A percentile compares a stretch with the other conserved stretches of the same genome.
Conservation (phyloP, 2,888 invertebrate species). For the Noctua fimbriata region DNA sequence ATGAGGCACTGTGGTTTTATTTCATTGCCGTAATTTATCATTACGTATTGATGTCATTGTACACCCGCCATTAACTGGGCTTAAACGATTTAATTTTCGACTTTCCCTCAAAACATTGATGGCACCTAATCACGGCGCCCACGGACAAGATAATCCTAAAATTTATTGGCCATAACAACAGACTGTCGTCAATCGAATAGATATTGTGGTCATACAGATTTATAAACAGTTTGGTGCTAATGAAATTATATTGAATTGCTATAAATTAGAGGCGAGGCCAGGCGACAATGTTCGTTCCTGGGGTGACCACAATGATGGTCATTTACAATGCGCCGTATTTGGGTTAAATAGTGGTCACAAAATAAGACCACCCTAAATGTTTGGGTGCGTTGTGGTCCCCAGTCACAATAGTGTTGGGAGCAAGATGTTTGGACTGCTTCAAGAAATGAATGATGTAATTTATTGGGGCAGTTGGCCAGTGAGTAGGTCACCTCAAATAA, state of each 20-base stretch:
- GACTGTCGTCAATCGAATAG: conserved; percentile 84
- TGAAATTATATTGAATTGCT: conserved; percentile 88
- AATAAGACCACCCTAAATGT: conserved; percentile 84
- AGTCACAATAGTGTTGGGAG: conserved; percentile 69
- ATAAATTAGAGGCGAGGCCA: conserved; percentile 81
- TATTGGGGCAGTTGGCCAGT: conserved; percentile 72
- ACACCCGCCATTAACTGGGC: conserved; percentile 83
- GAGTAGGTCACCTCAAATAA: conserved; percentile 62
- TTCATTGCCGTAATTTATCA: conserved; percentile 77
- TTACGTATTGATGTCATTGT: conserved; percentile 78
- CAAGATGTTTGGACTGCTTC: conserved; percentile 73
- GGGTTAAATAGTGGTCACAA: conserved; percentile 82
- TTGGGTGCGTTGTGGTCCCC: conserved; percentile 70
- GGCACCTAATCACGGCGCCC: conserved; percentile 84
- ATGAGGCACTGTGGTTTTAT: conserved; percentile 68
- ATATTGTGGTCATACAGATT: conserved; percentile 82
- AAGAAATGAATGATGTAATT: conserved; percentile 68
- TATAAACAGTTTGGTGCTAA: conserved; percentile 86
- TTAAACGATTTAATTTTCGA: conserved; percentile 88
- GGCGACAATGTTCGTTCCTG: conserved; percentile 78
- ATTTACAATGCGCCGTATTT: conserved; percentile 81
- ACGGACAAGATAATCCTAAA: conserved; percentile 88
- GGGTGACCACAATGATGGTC: conserved; percentile 79
- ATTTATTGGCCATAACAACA: conserved; percentile 88
- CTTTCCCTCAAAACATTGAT: conserved; percentile 86